These are phyloP conservation scores for Liasis olivaceus DNA, from an alignment of 2,797 vertebrate species.

Conservation along the genomic window DNA sequence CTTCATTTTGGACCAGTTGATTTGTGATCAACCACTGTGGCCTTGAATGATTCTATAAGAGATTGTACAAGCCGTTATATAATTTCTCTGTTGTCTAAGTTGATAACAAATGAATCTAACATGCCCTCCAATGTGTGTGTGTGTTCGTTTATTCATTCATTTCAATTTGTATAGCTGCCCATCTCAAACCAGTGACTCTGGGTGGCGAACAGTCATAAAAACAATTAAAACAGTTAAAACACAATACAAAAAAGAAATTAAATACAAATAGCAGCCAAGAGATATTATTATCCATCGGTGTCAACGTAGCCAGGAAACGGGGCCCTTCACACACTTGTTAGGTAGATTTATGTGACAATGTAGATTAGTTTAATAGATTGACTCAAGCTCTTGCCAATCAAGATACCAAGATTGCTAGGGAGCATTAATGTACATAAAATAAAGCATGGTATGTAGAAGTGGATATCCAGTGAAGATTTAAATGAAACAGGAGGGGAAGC, in stretches of 20 bases:
- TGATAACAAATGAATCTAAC: not conserved
- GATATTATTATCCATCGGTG: too few relatives aligned
- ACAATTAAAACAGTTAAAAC: too few relatives aligned
- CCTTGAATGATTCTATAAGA: not conserved
- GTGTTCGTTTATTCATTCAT: too few relatives aligned
- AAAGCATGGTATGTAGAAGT: not conserved
- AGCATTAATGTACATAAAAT: not conserved
- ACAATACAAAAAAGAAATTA: too few relatives aligned
- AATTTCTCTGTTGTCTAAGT: not conserved
- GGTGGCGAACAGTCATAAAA: too few relatives aligned
- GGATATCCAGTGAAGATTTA: not conserved
- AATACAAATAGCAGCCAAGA: too few relatives aligned
- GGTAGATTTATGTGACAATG: not conserved
- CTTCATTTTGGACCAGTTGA: not conserved
- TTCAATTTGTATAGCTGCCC: too few relatives aligned
- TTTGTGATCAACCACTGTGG: not conserved
- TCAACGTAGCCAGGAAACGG: too few relatives aligned
- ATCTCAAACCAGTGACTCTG: too few relatives aligned
- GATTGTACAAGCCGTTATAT: not conserved
- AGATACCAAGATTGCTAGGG: not conserved
- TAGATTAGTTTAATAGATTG: not conserved
- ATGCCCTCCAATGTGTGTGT: not conserved
- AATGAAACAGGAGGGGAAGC: not conserved
- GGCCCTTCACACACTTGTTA: too few relatives aligned
- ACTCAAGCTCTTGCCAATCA: not conserved